A percentile compares a stretch with the other conserved stretches of the same genome.
These are phyloP conservation scores for Tiliacea aurago DNA, from an alignment of 2,888 invertebrate species.

Conservation along the genomic window DNA sequence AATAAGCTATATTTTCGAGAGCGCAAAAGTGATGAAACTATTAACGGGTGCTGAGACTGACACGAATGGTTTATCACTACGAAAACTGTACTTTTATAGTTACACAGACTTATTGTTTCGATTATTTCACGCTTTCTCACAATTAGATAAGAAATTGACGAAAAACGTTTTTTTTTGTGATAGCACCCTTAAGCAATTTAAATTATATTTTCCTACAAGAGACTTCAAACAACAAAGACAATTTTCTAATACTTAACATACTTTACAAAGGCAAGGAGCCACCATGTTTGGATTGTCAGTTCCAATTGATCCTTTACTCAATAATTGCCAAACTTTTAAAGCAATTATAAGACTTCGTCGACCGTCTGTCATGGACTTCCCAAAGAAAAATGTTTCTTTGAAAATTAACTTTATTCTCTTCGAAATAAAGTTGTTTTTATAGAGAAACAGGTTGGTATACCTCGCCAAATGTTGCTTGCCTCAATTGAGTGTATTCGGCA, in stretches of 20 bases:
- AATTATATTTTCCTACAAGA: neutral
- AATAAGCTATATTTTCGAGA: too few relatives aligned
- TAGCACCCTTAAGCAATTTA: too few relatives aligned
- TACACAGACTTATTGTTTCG: too few relatives aligned
- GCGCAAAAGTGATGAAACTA: too few relatives aligned
- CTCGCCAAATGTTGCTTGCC: constrained; percentile 32
- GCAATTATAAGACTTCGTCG: constrained; percentile 64
- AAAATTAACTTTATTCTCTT: constrained; percentile 25
- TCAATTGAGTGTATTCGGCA: constrained; percentile 34
- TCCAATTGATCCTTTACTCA: constrained; percentile 46
- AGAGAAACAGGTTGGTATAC: neutral
- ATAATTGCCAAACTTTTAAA: constrained; percentile 62
- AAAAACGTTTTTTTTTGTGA: too few relatives aligned
- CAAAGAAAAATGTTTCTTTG: neutral
- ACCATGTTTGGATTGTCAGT: constrained; percentile 22
- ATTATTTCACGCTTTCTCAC: too few relatives aligned
- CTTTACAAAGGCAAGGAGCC: neutral
- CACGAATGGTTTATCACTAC: too few relatives aligned
- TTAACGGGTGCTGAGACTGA: too few relatives aligned
- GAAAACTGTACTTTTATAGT: too few relatives aligned
- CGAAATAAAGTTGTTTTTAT: constrained; percentile 19
- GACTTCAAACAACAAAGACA: neutral
- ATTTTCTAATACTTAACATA: constrained; percentile 25
- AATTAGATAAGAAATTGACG: too few relatives aligned
- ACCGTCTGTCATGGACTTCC: constrained; percentile 42